Percentiles rank a stretch among this genome's conserved stretches.
phyloP scores from a whole-genome alignment of 2,113 vertebrate species.

The Camelus dromedarius region DNA sequence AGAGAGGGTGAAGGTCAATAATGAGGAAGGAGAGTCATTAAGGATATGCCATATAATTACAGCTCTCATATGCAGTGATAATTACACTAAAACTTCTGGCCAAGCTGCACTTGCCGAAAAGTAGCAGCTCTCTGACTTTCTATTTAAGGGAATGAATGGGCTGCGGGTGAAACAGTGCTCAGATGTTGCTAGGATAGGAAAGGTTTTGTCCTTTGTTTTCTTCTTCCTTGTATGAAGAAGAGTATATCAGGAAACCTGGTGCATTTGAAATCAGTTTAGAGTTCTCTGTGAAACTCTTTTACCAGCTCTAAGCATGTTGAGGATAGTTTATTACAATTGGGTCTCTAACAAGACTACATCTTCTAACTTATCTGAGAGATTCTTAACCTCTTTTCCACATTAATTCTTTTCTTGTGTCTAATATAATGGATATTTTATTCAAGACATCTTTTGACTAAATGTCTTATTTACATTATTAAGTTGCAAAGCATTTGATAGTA shows the following conservation, averaged over 20 bases:
- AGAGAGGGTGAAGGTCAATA: slow-evolving; percentile 16
- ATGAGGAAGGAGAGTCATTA: neutral
- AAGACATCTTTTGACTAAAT: neutral
- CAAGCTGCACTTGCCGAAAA: neutral
- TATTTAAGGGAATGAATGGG: neutral
- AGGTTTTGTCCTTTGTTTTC: neutral
- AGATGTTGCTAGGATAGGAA: neutral
- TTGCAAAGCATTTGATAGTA: neutral
- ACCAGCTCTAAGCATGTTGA: neutral
- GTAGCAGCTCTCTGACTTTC: neutral
- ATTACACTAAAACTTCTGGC: neutral
- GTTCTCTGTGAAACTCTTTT: neutral
- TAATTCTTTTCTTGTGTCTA: neutral
- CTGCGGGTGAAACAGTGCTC: neutral
- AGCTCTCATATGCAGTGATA: neutral
- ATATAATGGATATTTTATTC: neutral
- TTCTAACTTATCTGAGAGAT: neutral
- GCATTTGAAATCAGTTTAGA: neutral
- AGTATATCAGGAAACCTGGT: neutral
- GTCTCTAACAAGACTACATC: neutral
- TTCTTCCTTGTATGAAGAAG: neutral
- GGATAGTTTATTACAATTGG: neutral
- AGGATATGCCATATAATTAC: neutral
- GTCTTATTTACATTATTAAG: neutral
- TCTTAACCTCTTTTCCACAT: neutral